phyloP scores from a whole-genome alignment of 2,888 invertebrate genomes.

The Leptinotarsa peninsularis region DNA sequence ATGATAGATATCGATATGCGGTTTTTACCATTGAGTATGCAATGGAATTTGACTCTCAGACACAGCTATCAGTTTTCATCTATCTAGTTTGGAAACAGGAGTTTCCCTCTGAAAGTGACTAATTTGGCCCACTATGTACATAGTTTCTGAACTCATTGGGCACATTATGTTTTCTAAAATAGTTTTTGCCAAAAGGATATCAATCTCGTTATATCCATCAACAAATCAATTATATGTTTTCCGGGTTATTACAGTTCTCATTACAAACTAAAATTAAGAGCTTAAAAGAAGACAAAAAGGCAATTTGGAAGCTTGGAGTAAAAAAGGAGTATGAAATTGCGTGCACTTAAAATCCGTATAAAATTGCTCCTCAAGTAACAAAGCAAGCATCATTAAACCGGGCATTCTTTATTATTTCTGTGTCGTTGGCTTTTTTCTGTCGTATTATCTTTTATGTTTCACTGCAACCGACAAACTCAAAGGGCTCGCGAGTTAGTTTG shows the following conservation, averaged over 20 bases:
- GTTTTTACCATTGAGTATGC: too few species aligned
- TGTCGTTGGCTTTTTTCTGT: constrained; percentile 61
- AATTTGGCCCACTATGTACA: too few species aligned
- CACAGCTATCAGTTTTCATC: too few species aligned
- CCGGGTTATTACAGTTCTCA: not conserved
- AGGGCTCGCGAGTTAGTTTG: constrained; percentile 59
- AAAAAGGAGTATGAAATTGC: constrained; percentile 52
- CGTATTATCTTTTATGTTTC: constrained; percentile 62
- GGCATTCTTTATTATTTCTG: constrained; percentile 63
- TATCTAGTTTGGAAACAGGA: too few species aligned
- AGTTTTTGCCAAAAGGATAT: too few species aligned
- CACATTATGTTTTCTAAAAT: too few species aligned
- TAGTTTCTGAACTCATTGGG: too few species aligned
- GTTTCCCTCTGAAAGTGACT: too few species aligned
- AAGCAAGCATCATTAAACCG: constrained; percentile 63
- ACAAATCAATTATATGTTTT: not conserved
- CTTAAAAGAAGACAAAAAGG: constrained; percentile 40
- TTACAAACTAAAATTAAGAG: constrained; percentile 26
- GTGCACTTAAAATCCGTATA: constrained; percentile 54
- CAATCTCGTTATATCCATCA: not conserved
- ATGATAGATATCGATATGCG: too few species aligned
- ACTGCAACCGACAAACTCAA: constrained; percentile 59
- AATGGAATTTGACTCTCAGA: too few species aligned
- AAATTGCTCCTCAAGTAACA: constrained; percentile 57
- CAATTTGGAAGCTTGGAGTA: constrained; percentile 33